These are phyloP conservation scores for Napeogenes sylphis DNA, from an alignment of 2,888 invertebrate species.

Conservation along the genomic window DNA sequence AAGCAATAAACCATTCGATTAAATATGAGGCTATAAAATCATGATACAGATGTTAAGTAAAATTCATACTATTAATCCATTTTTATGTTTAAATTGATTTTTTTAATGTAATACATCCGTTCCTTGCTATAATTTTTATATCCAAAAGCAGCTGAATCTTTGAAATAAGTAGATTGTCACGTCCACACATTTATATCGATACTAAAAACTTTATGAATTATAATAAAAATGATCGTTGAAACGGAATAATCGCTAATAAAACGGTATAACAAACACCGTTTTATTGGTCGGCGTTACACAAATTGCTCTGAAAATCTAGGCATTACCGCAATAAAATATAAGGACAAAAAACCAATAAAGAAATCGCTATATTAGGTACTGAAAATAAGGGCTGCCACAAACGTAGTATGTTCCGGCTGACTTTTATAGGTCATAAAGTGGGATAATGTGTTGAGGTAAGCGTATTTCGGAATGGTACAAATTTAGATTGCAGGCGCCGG, in stretches of 20 bases:
- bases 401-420: conserved; percentile 70
- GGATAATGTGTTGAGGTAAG: conserved; percentile 74
- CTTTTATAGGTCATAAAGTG: conserved; percentile 76
- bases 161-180: conserved; percentile 33
- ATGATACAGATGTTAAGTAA: too few species aligned
- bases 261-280: conserved; percentile 60
- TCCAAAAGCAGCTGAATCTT: conserved; percentile 25
- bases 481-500: conserved; percentile 68
- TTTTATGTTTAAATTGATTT: conserved; percentile 2
- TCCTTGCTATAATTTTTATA: conserved; percentile 19
- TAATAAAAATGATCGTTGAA: conserved; percentile 61
- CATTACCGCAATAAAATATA: conserved; percentile 66
- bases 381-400: conserved; percentile 74
- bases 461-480: conserved; percentile 75
- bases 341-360: conserved; percentile 64
- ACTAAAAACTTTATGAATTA: conserved; percentile 59
- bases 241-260: conserved; percentile 63
- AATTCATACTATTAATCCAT: too few species aligned
- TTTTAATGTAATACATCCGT: conserved; percentile 19
- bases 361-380: conserved; percentile 68
- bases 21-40: conserved; percentile 1
- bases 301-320: conserved; percentile 66
- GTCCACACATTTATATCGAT: conserved; percentile 34
- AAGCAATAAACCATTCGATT: conserved; percentile 18
- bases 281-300: conserved; percentile 61